These are phyloP conservation scores for Macrochelys suwanniensis DNA, from an alignment of 2,797 vertebrate species.

Conservation along the genomic window DNA sequence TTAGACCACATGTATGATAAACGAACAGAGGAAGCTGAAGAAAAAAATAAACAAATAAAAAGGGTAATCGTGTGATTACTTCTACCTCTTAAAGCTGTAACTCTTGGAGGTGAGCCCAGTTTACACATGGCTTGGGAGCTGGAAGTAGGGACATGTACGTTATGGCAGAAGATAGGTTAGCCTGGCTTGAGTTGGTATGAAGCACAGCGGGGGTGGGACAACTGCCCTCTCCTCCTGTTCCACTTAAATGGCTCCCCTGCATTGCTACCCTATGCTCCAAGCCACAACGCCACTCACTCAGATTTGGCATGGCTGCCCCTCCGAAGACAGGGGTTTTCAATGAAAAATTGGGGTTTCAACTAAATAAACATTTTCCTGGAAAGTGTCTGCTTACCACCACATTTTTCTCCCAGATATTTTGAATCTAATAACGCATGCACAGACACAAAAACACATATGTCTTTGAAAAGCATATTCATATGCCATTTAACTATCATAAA, in stretches of 20 bases:
- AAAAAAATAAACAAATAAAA: constrained; percentile 40
- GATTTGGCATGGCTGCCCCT: neutral
- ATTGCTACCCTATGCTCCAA: neutral
- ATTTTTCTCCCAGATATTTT: neutral
- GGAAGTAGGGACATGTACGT: neutral
- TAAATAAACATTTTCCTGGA: neutral
- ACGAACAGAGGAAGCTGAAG: constrained; percentile 40
- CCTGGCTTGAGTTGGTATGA: neutral
- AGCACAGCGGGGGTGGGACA: neutral
- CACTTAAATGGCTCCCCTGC: neutral
- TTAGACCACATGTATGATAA: constrained; percentile 66
- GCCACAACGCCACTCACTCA: neutral
- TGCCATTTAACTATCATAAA: constrained; percentile 52
- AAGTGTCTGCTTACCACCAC: neutral
- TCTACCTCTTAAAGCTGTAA: neutral
- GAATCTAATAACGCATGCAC: neutral
- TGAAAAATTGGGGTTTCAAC: constrained; percentile 11
- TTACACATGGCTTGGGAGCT: constrained; percentile 34
- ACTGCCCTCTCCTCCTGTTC: neutral
- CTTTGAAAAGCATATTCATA: neutral
- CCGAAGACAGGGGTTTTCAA: neutral
- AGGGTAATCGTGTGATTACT: constrained; percentile 50
- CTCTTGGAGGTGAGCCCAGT: constrained; percentile 34
- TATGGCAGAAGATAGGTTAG: neutral
- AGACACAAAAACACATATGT: neutral